Conservation (phyloP, 2,113 vertebrate genomes). For the Oreotragus oreotragus region DNA sequence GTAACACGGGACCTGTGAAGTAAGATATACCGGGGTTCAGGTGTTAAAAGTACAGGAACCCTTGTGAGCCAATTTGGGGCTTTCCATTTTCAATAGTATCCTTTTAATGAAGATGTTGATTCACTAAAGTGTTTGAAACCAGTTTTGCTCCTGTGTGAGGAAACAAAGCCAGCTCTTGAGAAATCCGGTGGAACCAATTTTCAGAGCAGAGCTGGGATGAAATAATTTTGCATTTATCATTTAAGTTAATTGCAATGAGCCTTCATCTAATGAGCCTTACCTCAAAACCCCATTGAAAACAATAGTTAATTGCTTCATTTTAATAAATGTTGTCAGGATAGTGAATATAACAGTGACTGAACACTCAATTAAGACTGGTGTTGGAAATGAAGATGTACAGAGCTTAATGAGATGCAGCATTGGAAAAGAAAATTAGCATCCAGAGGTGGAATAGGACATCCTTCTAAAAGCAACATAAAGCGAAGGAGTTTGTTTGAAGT, state of each 20-base stretch:
- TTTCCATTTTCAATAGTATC: constrained; percentile 38
- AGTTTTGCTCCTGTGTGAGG: not conserved
- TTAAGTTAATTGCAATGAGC: constrained; percentile 79
- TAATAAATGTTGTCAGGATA: constrained; percentile 82
- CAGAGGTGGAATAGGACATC: constrained; percentile 60
- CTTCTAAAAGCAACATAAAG: constrained; percentile 33
- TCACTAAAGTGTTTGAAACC: constrained; percentile 42
- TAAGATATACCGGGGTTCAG: not conserved
- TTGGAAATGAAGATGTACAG: constrained; percentile 71
- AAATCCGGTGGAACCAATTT: constrained; percentile 50
- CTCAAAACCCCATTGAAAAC: constrained; percentile 82
- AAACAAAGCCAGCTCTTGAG: constrained; percentile 17
- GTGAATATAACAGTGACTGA: constrained; percentile 78
- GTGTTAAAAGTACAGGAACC: not conserved
- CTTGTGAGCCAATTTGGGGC: not conserved
- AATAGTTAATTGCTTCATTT: constrained; percentile 83
- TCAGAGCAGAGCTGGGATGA: constrained; percentile 55
- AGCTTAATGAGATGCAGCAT: constrained; percentile 69
- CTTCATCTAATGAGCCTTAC: constrained; percentile 81
- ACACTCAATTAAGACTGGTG: constrained; percentile 72
- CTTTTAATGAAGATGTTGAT: not conserved
- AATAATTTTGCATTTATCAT: constrained; percentile 81
- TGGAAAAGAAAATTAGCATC: constrained; percentile 73
- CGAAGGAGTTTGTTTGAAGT: constrained; percentile 27
- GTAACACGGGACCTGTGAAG: not conserved